Percentiles rank a stretch among this genome's conserved stretches.
Conservation (phyloP, 2,113 vertebrate species). For the Empidonax alnorum region DNA sequence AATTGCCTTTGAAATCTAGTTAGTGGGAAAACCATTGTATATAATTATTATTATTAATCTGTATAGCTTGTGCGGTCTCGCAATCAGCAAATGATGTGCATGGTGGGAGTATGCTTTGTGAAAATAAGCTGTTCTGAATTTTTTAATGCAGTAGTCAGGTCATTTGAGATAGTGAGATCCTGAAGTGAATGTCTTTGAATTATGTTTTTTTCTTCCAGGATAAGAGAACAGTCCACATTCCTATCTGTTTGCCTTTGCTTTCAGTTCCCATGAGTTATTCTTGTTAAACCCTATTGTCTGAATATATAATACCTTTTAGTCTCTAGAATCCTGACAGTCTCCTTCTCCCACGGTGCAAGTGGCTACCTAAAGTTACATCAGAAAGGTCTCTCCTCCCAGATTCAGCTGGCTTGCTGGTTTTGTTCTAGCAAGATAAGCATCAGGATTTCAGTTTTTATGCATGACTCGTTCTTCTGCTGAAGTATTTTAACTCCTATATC, state of each 20-base stretch:
- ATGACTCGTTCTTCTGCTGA: not conserved
- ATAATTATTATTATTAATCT: slow-evolving; percentile 28
- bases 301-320: not conserved
- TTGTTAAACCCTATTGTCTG: not conserved
- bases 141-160: not conserved
- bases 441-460: not conserved
- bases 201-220: not conserved
- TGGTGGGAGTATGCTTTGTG: not conserved
- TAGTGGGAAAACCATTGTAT: slow-evolving; percentile 8
- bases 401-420: not conserved
- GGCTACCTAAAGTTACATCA: not conserved
- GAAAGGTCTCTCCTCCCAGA: not conserved
- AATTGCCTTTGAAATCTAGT: slow-evolving; percentile 42
- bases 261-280: not conserved
- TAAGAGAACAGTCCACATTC: not conserved
- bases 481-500: not conserved
- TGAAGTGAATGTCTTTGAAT: not conserved
- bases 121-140: not conserved
- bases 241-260: not conserved
- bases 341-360: not conserved
- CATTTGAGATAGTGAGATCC: not conserved
- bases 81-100: not conserved
- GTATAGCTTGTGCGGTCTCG: not conserved
- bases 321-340: not conserved
- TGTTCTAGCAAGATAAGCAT: not conserved